Evolutionary conservation across 1,140 invertebrate species (phyloP), one percentile per base, ranked within the genome.

Genomic region (Oppia nitens): DNA sequence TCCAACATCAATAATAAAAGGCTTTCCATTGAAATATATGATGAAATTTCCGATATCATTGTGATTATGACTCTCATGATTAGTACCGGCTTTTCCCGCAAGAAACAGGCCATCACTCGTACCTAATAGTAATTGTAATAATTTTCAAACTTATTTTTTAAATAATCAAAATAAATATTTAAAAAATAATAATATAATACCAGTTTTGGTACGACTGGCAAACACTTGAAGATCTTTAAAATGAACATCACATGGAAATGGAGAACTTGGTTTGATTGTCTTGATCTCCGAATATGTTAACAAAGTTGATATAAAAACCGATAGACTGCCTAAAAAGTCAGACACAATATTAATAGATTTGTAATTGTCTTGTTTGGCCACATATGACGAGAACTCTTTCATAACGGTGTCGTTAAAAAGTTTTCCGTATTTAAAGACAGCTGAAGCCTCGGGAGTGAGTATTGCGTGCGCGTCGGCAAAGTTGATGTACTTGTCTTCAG

Each of bases 401-500:
- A 57, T 57, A n/a, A n/a, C 24, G 4, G 59, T 4, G 26, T 57
- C 55, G 20, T 57, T 60, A 27, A 57, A 57, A 54, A 57, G 21
- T 59, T 56, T 24, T 58, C 55, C 55, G 23, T 59, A 57, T 26
- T 25, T 55, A 53, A 6, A 20, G 11, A 57, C 11, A 23, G 28
- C 20, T 6, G 55, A 57, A 11, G 55, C n/a, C 26, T 20, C n/a
- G 57, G n/a, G 28, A 6, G 23, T 60, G 54, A 57, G 6, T 4
- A 21, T 6, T 6, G 55, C n/a, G 28, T 21, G 21, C 4, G 55
- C 4, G 55, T 57, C 55, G 11, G 55, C 49, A 57, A 57, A 57
- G 55, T 60, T 57, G 28, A 57, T 53, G 23, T 59, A 57, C 57
- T 23, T 23, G 24, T 57, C n/a, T 17, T 57, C 6, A n/a, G 9